phyloP scores from a whole-genome alignment of 2,888 invertebrate species.

The Scelioninae gen. 1 region DNA sequence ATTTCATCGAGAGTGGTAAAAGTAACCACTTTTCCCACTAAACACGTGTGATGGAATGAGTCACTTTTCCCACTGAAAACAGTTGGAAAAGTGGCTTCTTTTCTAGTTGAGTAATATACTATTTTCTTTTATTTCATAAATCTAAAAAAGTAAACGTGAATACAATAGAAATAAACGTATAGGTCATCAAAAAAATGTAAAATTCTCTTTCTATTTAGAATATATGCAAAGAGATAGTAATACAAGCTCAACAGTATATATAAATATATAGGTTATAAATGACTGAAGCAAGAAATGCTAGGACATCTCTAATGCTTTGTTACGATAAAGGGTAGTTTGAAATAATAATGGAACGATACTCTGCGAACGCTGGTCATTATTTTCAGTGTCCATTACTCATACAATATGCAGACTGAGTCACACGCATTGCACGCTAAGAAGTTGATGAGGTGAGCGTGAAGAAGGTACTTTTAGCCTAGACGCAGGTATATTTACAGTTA shows the following conservation, averaged over 20 bases:
- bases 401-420: slow-evolving; percentile 58
- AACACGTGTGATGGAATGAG: too few relatives aligned
- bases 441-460: slow-evolving; percentile 78
- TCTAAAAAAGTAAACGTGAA: too few relatives aligned
- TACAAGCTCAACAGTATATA: too few relatives aligned
- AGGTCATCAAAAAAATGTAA: too few relatives aligned
- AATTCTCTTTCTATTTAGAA: too few relatives aligned
- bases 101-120: too few relatives aligned
- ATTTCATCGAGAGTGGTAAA: too few relatives aligned
- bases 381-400: slow-evolving; percentile 67
- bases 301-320: slow-evolving; percentile 42
- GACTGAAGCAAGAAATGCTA: slow-evolving; percentile 25
- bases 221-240: not conserved
- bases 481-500: slow-evolving; percentile 77
- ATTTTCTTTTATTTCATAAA: too few relatives aligned
- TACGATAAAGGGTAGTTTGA: slow-evolving; percentile 46
- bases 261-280: not conserved
- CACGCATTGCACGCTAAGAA: slow-evolving; percentile 56
- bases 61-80: too few relatives aligned
- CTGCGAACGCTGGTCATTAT: slow-evolving; percentile 59
- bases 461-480: slow-evolving; percentile 52
- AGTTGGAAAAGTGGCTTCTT: too few relatives aligned
- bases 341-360: slow-evolving; percentile 57
- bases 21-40: too few relatives aligned
- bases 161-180: too few relatives aligned